A percentile compares a stretch with the other conserved stretches of the same genome.
Evolutionary conservation across 2,797 vertebrate species (phyloP).

Genomic region (Notolabrus celidotus): DNA sequence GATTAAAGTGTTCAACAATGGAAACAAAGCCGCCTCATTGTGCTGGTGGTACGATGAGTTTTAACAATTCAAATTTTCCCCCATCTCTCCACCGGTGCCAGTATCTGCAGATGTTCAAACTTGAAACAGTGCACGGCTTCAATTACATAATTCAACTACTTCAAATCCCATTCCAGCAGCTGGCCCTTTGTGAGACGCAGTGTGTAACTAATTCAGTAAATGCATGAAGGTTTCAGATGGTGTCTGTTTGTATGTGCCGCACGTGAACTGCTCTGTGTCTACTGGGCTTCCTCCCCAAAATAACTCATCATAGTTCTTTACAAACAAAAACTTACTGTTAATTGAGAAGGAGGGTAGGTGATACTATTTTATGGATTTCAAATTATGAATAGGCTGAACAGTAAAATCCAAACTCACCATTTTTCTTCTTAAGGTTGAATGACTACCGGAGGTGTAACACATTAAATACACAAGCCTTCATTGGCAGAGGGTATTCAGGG

Average conservation of each 20-base stretch:
- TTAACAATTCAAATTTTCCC: background rate
- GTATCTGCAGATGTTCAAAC: conserved; percentile 44
- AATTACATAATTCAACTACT: conserved; percentile 51
- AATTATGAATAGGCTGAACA: conserved; percentile 41
- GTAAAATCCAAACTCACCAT: conserved; percentile 39
- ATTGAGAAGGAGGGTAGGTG: too few relatives aligned
- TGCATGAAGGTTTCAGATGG: conserved; percentile 50
- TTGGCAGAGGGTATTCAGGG: conserved; percentile 27
- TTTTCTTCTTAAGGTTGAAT: conserved; percentile 42
- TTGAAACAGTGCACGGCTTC: conserved; percentile 35
- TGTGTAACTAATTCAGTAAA: conserved; percentile 53
- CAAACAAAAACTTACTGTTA: too few relatives aligned
- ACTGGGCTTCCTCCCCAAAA: too few relatives aligned
- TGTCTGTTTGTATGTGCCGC: conserved; percentile 9
- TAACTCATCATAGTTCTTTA: too few relatives aligned
- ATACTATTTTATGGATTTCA: background rate
- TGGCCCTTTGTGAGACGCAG: conserved; percentile 31
- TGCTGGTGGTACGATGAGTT: conserved; percentile 15
- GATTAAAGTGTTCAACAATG: conserved; percentile 48
- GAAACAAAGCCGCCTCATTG: conserved; percentile 44
- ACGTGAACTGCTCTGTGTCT: conserved; percentile 15
- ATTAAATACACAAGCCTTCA: conserved; percentile 43
- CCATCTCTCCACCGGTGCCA: background rate
- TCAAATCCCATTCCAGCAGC: conserved; percentile 26
- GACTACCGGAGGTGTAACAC: conserved; percentile 53